Conservation (phyloP, 1,140 invertebrate species). For the Drosophila suzukii region DNA sequence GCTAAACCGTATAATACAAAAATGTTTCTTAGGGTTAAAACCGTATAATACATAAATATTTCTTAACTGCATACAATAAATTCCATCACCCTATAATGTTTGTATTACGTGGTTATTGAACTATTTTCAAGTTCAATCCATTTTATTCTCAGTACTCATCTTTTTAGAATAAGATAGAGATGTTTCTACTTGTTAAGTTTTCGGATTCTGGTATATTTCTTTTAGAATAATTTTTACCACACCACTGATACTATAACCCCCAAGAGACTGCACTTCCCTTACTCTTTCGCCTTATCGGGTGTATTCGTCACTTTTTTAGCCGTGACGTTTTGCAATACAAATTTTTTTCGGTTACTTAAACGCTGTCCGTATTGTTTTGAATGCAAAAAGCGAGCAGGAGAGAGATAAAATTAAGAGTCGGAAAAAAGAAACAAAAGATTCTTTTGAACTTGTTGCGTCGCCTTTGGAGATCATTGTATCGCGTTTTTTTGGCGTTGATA, state of each 20-base stretch:
- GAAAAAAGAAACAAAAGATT: constrained; percentile 44
- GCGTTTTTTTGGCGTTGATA: constrained; percentile 16
- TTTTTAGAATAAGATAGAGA: too few relatives aligned
- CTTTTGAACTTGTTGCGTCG: constrained; percentile 61
- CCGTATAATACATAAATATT: too few relatives aligned
- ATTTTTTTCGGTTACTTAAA: constrained; percentile 50
- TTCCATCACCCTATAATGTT: background rate
- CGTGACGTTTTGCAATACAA: constrained; percentile 44
- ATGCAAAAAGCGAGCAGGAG: constrained; percentile 28
- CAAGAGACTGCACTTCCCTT: background rate
- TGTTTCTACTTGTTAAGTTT: too few relatives aligned
- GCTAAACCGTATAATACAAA: too few relatives aligned
- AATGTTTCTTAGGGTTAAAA: too few relatives aligned
- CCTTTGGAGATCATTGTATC: constrained; percentile 32
- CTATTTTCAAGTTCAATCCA: too few relatives aligned
- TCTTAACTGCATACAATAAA: background rate
- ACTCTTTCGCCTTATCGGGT: background rate
- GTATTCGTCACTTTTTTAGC: constrained; percentile 42
- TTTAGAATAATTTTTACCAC: background rate
- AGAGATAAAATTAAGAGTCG: constrained; percentile 2
- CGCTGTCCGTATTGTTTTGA: constrained; percentile 59
- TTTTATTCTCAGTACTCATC: too few relatives aligned
- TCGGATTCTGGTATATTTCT: background rate
- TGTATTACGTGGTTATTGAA: too few relatives aligned
- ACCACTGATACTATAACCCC: constrained; percentile 6